Base-by-base conservation (phyloP, 2,888 invertebrate genomes). In the Lampropteryx suffumata region DNA sequence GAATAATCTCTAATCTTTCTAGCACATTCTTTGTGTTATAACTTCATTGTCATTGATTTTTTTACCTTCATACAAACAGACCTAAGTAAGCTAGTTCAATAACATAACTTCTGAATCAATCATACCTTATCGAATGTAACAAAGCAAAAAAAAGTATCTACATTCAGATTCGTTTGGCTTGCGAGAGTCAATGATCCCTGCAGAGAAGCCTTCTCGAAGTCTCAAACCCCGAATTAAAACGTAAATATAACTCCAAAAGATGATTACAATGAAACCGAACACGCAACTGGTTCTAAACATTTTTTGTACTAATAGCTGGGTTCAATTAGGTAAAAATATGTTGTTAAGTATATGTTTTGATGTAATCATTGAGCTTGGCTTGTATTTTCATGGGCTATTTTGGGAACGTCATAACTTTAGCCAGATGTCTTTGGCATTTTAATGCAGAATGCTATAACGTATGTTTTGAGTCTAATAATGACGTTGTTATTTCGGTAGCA, bases 151-250 rank as follows among this genome's bases (percentile, higher is more conserved):
- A 30, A 14, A 9, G 4, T 17, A 51, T n/a, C n/a, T n/a, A 40
- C 27, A 26, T 29, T 12, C 11, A 41, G 27, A 44, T 55, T 55
- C 37, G 45, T 34, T 48, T 24, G 11, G 36, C 27, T 48, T 50
- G n/a, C 6, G 14, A 27, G 29, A 54, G 51, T 56, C 54, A 54
- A 50, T 57, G 53, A 46, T 54, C 58, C 30, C 24, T 4, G 24
- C 35, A 24, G 10, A 36, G 30, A 35, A 55, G 49, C 40, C 34
- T 57, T 54, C 47, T 53, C 45, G 35, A 55, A 51, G 41, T 35
- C 39, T 56, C 51, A 37, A 30, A 44, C 26, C 35, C 32, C 24
- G 28, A 44, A 21, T 41, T 41, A 36, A 28, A 44, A 39, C 32
- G n/a, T 32, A 54, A 36, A 46, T 56, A 52, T 41, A 54, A 60